Percentiles rank a stretch among this genome's conserved stretches.
Conservation (phyloP, 2,888 invertebrate species). For the Leuctra nigra region DNA sequence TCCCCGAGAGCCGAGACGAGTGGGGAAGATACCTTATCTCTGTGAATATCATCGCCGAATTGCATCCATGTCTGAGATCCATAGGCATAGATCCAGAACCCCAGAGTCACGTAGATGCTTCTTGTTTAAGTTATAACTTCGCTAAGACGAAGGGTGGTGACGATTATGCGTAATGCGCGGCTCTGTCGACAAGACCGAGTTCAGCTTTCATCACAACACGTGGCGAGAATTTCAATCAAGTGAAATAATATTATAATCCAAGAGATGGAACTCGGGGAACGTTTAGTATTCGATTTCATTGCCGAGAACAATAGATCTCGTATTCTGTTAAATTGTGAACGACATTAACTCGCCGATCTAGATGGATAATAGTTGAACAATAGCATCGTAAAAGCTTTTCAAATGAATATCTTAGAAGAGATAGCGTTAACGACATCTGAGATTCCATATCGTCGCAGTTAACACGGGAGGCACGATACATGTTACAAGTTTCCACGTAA, state of each 20-base stretch:
- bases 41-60: background rate
- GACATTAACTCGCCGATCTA: no score
- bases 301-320: no score
- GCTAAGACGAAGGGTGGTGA: background rate
- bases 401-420: no score
- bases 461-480: no score
- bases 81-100: background rate
- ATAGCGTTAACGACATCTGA: no score
- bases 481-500: no score
- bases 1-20: no score
- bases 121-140: background rate
- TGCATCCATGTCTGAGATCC: background rate
- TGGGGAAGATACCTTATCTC: no score
- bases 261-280: background rate
- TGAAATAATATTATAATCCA: constrained; percentile 3
- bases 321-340: no score
- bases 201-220: no score
- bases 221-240: constrained; percentile 1
- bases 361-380: no score
- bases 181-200: background rate
- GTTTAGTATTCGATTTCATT: constrained; percentile 2
- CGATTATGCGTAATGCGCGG: background rate
- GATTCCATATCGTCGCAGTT: no score
- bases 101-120: background rate
- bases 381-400: constrained; percentile 6